A percentile compares a stretch with the other conserved stretches of the same genome.
phyloP scores from a whole-genome alignment of 2,797 vertebrate genomes.

The Enteromius fasciolatus region DNA sequence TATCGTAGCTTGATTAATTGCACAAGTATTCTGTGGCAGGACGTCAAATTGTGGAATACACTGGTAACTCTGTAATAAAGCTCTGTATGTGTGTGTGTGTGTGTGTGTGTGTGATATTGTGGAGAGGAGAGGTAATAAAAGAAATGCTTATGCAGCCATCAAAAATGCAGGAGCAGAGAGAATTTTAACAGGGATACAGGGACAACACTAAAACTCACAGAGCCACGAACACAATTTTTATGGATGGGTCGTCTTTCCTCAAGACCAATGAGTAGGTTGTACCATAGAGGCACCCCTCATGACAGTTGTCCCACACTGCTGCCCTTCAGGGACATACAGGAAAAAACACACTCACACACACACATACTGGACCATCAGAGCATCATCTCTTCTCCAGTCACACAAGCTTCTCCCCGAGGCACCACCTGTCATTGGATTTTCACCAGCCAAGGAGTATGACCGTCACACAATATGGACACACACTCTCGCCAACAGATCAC shows the following conservation, averaged over 20 bases:
- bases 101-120: conserved; percentile 6
- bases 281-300: conserved; percentile 4
- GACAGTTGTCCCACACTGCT: neutral
- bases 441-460: conserved; percentile 40
- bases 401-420: conserved; percentile 36
- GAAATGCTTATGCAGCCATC: conserved; percentile 47
- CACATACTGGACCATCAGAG: conserved; percentile 4
- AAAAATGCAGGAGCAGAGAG: conserved; percentile 26
- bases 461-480: conserved; percentile 53
- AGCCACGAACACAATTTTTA: neutral
- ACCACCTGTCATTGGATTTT: conserved; percentile 56
- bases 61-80: conserved; percentile 5
- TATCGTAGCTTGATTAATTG: neutral
- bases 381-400: conserved; percentile 41
- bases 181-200: conserved; percentile 26
- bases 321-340: conserved; percentile 14
- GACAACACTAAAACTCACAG: conserved; percentile 9
- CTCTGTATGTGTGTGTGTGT: neutral
- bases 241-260: neutral
- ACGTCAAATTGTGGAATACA: neutral
- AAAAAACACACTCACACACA: conserved; percentile 23
- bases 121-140: conserved; percentile 47
- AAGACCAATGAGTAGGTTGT: neutral
- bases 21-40: neutral
- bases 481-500: conserved; percentile 36